Percentiles rank a stretch among this genome's conserved stretches.
Conservation (phyloP, 30 jellyfish, hydroid and myxozoan genomes). For the Hydra vulgaris region DNA sequence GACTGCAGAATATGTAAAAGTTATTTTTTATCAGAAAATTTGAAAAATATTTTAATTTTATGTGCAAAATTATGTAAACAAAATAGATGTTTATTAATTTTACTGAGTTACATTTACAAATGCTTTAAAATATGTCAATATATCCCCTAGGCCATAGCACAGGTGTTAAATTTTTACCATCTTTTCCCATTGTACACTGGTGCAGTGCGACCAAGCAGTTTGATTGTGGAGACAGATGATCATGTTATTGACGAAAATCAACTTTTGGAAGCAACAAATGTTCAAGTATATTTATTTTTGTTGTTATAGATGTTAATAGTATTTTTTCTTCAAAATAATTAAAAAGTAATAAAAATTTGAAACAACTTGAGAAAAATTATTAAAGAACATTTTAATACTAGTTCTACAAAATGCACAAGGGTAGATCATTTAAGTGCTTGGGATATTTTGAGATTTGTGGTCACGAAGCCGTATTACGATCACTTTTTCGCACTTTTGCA, state of each 20-base stretch:
- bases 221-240: conserved; percentile 79
- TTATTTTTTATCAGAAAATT: not conserved
- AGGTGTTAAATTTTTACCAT: conserved; percentile 41
- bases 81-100: not conserved
- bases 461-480: too few species aligned
- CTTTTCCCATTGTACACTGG: conserved; percentile 95
- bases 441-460: too few species aligned
- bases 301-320: not conserved
- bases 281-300: conserved; percentile 41
- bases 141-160: conserved; percentile 36
- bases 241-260: conserved; percentile 5
- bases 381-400: too few species aligned
- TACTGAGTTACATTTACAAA: too few species aligned
- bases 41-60: too few species aligned
- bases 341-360: too few species aligned
- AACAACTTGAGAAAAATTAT: too few species aligned
- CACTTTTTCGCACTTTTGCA: too few species aligned
- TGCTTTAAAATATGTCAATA: not conserved
- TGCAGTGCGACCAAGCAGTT: conserved; percentile 87
- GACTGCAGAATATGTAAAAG: conserved; percentile 63
- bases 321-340: too few species aligned
- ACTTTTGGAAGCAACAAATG: conserved; percentile 25
- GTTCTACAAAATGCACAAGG: too few species aligned
- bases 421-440: too few species aligned
- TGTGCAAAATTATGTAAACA: too few species aligned